Conservation (phyloP, 1,140 invertebrate genomes). For the Holotrichia oblita region DNA sequence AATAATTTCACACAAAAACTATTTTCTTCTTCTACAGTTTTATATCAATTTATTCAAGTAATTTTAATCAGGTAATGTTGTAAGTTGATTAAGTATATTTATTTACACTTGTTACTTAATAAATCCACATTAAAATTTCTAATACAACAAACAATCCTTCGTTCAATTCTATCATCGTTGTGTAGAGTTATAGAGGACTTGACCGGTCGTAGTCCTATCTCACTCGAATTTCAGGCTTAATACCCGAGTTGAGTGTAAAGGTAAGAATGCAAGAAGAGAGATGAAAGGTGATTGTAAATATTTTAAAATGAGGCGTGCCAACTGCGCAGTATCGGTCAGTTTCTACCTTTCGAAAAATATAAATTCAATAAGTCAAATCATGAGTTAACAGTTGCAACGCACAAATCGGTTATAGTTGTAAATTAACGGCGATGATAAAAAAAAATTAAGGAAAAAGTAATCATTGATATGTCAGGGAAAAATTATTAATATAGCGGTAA, state of each 20-base stretch:
- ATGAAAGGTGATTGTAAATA: neutral
- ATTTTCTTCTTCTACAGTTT: no score
- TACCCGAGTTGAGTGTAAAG: neutral
- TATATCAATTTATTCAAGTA: no score
- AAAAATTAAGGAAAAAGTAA: no score
- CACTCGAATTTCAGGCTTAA: neutral
- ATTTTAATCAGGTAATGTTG: no score
- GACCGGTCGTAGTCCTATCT: neutral
- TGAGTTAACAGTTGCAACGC: neutral
- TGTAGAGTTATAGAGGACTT: neutral
- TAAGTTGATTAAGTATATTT: no score
- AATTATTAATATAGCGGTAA: no score
- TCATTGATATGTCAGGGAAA: no score
- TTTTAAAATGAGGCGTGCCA: constrained; percentile 1
- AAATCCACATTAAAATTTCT: no score
- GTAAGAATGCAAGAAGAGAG: neutral
- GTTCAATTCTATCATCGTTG: neutral
- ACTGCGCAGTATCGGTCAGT: neutral
- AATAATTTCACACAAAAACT: no score
- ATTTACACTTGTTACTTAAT: no score
- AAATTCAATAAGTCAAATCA: neutral
- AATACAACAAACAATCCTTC: neutral
- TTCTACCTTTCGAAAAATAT: neutral
- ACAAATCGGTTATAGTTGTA: neutral
- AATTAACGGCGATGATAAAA: no score